Base-by-base conservation (phyloP, 2,113 vertebrate genomes). In the Salvelinus sp. region DNA sequence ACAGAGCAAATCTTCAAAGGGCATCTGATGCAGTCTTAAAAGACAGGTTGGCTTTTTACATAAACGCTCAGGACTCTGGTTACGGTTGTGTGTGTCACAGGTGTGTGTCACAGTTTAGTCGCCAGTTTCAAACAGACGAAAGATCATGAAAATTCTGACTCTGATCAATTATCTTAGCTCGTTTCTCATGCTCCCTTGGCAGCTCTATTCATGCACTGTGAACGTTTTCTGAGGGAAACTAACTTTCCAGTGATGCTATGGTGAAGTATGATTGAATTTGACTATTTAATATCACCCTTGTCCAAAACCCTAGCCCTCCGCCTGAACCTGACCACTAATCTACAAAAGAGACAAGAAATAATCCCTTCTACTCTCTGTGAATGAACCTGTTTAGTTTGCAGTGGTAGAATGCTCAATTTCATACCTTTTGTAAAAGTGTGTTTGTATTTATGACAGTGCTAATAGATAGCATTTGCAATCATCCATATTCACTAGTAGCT, bases 131-230 rank as follows among this genome's bases (percentile, higher is more conserved):
- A 88, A 81, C 68, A 67, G 70, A 54, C 65, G 70, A 75, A 82
- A 75, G 23, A 84, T 87, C 74, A 69, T 60, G 70, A 72, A 76
- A 77, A 72, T 70, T 65, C 66, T 76, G 70, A 80, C 79, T 70
- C 60, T 78, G 84, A 87, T 83, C 72, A 81, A 74, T 82, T 82
- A 66, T 65, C 70, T 28, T 25, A 22, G 60, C 81, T 75, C 70
- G 65, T 58, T 65, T 27, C 27, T 68, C 1, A 33, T 20, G 9
- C 30, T 80, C 79, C 66, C 23, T 28, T 58, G 75, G 33, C 70
- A 74, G 74, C 72, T 64, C 33, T 50, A 44, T 69, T 60, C 38
- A 63, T 64, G 30, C 30, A 23, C 72, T 33, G 1, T 44, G 67
- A 82, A 87, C 77, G 71, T 71, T 79, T 28, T 25, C 12, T 77